phyloP scores from a whole-genome alignment of 2,113 vertebrate species.

The Centrocercus urophasianus region DNA sequence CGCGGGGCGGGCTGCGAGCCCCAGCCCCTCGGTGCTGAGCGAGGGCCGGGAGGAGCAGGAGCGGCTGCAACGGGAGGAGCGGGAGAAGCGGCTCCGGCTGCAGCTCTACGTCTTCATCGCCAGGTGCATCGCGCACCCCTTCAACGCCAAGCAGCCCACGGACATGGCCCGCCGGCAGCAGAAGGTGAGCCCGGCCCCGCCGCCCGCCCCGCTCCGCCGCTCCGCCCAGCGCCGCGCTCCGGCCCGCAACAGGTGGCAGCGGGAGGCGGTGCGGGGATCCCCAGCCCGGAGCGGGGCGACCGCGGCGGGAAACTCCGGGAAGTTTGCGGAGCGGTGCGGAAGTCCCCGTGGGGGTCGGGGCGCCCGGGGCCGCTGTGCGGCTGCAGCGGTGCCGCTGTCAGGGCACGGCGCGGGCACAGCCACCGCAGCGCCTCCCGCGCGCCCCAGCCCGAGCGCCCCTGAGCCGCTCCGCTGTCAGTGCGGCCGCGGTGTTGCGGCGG shows the following conservation, averaged over 20 bases:
- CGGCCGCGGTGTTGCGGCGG: not conserved
- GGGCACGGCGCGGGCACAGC: too few species aligned
- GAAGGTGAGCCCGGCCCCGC: conserved; percentile 82
- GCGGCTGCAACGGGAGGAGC: conserved; percentile 83
- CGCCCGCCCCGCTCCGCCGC: not conserved
- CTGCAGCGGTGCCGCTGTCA: not conserved
- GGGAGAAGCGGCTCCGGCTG: conserved; percentile 84
- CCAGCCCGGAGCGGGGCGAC: too few species aligned
- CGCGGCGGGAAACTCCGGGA: too few species aligned
- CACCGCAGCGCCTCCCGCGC: not conserved
- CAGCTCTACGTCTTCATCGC: conserved; percentile 94
- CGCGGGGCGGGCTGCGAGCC: conserved; percentile 64
- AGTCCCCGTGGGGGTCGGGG: too few species aligned
- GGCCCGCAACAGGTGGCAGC: too few species aligned
- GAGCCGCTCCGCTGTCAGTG: not conserved
- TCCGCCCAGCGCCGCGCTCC: too few species aligned
- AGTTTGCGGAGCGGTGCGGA: too few species aligned
- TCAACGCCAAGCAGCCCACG: conserved; percentile 97
- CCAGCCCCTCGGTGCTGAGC: conserved; percentile 78
- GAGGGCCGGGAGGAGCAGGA: conserved; percentile 81
- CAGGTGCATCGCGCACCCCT: conserved; percentile 96
- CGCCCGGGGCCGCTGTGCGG: too few species aligned
- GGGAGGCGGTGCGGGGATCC: too few species aligned
- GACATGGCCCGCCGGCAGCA: conserved; percentile 98
- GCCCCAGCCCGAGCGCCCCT: not conserved